Conservation (phyloP, 2,113 vertebrate genomes). For the Corvus moneduloides region DNA sequence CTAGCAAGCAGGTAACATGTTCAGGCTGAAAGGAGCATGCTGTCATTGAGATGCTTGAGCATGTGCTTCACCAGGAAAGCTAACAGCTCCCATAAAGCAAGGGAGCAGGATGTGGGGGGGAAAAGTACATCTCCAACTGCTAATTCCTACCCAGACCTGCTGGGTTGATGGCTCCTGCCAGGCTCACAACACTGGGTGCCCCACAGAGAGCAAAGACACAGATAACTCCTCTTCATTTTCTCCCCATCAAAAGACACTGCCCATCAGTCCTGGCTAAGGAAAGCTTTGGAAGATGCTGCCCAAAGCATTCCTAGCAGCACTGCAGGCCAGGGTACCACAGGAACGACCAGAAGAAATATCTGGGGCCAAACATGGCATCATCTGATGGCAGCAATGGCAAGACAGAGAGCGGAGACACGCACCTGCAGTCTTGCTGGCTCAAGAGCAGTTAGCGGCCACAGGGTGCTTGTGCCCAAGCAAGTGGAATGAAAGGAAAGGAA, state of each 20-base stretch:
- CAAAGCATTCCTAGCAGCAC: neutral
- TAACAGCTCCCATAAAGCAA: neutral
- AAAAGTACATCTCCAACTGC: neutral
- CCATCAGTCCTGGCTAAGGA: neutral
- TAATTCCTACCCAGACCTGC: neutral
- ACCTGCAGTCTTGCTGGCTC: accelerated
- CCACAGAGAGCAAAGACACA: neutral
- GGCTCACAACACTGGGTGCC: neutral
- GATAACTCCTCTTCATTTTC: neutral
- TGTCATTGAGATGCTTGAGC: neutral
- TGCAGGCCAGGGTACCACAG: neutral
- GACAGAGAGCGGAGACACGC: neutral
- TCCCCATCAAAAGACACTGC: neutral
- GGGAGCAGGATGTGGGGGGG: neutral
- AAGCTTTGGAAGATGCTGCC: neutral
- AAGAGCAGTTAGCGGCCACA: accelerated
- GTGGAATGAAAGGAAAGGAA: neutral
- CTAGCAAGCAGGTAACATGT: neutral
- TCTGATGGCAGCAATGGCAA: neutral
- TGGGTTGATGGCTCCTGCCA: neutral
- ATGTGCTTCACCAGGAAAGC: conserved; percentile 18
- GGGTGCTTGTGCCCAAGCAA: accelerated
- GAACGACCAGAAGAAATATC: neutral
- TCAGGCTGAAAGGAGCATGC: neutral
- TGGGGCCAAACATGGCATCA: neutral